Conservation (phyloP, 1,140 invertebrate genomes). For the Drosophila tristis region DNA sequence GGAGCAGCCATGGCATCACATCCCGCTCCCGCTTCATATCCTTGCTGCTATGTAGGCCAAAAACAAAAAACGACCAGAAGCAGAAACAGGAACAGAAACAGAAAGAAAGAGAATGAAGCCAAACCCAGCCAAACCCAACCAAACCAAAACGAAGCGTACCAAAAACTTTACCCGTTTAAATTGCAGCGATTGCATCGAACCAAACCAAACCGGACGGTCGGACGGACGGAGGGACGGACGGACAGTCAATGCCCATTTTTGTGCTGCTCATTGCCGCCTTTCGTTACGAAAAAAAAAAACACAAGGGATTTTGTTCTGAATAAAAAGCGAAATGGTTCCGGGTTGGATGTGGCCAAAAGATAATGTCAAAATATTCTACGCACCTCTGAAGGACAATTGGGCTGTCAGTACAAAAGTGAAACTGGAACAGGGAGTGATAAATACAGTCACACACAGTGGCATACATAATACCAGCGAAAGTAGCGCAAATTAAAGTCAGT, state of each 20-base stretch:
- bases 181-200: conserved; percentile 55
- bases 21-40: conserved; percentile 41
- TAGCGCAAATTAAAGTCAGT: too few relatives aligned
- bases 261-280: too few relatives aligned
- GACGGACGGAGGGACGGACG: too few relatives aligned
- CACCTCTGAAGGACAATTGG: background rate
- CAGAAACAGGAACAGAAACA: background rate
- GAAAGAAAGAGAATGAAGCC: background rate
- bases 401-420: background rate
- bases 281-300: too few relatives aligned
- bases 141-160: conserved; percentile 41
- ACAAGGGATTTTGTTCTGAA: too few relatives aligned
- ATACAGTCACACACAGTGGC: too few relatives aligned
- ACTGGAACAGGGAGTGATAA: too few relatives aligned
- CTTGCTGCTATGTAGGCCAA: conserved; percentile 50
- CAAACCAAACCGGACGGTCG: conserved; percentile 21
- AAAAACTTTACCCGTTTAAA: conserved; percentile 67
- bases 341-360: conserved; percentile 15
- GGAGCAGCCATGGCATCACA: background rate
- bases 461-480: too few relatives aligned
- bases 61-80: conserved; percentile 37
- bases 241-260: too few relatives aligned
- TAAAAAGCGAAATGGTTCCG: too few relatives aligned
- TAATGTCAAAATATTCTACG: conserved; percentile 2
- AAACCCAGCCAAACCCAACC: background rate